These are phyloP conservation scores for Scrobipalpa atriplicella DNA, from an alignment of 2,888 invertebrate species.

Conservation along the genomic window DNA sequence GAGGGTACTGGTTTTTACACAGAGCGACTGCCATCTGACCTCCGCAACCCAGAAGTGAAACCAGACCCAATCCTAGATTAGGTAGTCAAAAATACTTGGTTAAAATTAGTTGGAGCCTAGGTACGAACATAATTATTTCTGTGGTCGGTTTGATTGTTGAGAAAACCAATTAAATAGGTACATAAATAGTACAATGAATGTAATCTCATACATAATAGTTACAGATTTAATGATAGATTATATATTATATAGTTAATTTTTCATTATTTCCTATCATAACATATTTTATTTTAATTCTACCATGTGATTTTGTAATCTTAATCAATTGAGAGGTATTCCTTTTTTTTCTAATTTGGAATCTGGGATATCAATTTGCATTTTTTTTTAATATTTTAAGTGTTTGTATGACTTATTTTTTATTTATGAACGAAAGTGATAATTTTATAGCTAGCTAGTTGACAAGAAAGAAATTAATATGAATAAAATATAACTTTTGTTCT, in stretches of 20 bases:
- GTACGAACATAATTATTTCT: no score
- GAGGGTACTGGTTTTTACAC: no score
- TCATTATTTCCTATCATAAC: not conserved
- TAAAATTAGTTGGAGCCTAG: no score
- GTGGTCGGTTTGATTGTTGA: not conserved
- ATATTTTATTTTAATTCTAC: not conserved
- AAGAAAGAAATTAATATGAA: no score
- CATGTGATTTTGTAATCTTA: not conserved
- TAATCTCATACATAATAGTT: not conserved
- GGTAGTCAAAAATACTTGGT: no score
- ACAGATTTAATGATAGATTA: not conserved
- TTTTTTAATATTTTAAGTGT: not conserved
- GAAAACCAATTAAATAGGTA: not conserved
- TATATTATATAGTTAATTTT: not conserved
- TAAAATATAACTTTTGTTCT: no score
- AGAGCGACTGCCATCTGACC: no score
- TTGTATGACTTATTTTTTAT: not conserved
- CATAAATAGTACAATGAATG: not conserved
- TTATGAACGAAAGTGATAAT: not conserved
- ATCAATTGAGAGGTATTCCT: not conserved
- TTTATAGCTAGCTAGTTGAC: no score
- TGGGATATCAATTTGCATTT: not conserved
- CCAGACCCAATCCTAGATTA: no score
- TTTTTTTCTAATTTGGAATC: not conserved
- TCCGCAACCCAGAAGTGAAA: no score